Base-by-base conservation (phyloP, 2,113 vertebrate species). In the Thunnus thynnus region DNA sequence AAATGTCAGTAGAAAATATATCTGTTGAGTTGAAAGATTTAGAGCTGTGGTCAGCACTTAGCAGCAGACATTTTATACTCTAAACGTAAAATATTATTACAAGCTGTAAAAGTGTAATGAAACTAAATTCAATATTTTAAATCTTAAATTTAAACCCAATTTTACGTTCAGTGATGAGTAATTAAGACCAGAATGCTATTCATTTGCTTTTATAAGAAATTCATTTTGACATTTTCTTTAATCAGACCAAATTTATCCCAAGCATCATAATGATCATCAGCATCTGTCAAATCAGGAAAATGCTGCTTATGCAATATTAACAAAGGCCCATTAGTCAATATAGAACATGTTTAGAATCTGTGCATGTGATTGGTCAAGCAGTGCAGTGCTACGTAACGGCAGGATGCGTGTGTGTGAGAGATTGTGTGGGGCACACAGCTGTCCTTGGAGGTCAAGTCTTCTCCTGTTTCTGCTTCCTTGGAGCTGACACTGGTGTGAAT, bases 381-480 rank as follows among this genome's bases (percentile, higher is more conserved):
- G 18, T 22, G 62, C 63, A 56, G 13, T 13, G 16, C 67, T 41
- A 51, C 25, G 67, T 83, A 27, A 80, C 80, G 54, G 32, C 30
- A 30, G 27, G 48, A 17, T 69, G 74, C 55, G 60, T 76, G 84
- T 48, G 51, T 64, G 72, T 52, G 83, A 68, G 73, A 20, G 60
- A 27, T 69, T 14, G 65, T 67, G 71, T 10, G 69, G 52, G 56
- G 11, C 54, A 54, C 72, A 89, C 93, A 93, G 91, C 91, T 93
- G 92, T 92, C 89, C 81, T 52, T 41, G 20, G 70, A 84, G 82
- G 86, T 90, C 87, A 89, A 76, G 85, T 87, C 85, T 88, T 92
- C 92, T 93, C 88, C 84, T 78, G 83, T 91, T 91, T 91, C 87
- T 86, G 77, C 89, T 90, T 91, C 88, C 91, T 93, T 86, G 84